Conservation (phyloP, 2,797 vertebrate species). For the Melopsittacus undulatus region DNA sequence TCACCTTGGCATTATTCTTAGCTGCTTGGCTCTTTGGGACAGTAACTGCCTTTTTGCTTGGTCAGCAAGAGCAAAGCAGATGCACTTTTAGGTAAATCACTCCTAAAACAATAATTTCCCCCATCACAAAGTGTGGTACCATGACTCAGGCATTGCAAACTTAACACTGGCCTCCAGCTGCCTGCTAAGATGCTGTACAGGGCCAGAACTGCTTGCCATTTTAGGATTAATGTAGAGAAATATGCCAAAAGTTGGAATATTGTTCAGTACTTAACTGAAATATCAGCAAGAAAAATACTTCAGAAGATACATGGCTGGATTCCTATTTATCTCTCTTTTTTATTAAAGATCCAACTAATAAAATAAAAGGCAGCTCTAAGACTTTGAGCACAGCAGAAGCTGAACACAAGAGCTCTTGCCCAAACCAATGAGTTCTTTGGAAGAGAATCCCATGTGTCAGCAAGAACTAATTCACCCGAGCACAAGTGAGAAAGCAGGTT, state of each 20-base stretch:
- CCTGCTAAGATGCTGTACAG: neutral
- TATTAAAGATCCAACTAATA: conserved; percentile 48
- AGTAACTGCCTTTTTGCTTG: neutral
- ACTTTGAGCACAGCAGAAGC: neutral
- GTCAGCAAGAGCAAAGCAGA: neutral
- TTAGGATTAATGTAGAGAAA: neutral
- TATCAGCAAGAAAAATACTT: conserved; percentile 22
- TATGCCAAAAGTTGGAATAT: neutral
- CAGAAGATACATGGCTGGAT: neutral
- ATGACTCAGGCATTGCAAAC: neutral
- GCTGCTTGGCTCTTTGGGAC: neutral
- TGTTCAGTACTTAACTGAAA: neutral
- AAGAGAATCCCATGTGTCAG: conserved; percentile 30
- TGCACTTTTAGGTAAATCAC: neutral
- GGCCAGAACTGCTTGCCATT: neutral
- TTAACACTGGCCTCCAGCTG: neutral
- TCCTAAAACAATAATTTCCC: neutral
- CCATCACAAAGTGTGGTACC: neutral
- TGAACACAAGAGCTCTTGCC: neutral
- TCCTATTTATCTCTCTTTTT: conserved; percentile 57
- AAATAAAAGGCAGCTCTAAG: conserved; percentile 18
- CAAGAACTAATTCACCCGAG: neutral
- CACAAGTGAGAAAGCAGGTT: conserved; percentile 9
- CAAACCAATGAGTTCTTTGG: neutral
- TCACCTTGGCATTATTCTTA: neutral